Conservation (phyloP, 2,797 vertebrate genomes). For the Nasua narica region DNA sequence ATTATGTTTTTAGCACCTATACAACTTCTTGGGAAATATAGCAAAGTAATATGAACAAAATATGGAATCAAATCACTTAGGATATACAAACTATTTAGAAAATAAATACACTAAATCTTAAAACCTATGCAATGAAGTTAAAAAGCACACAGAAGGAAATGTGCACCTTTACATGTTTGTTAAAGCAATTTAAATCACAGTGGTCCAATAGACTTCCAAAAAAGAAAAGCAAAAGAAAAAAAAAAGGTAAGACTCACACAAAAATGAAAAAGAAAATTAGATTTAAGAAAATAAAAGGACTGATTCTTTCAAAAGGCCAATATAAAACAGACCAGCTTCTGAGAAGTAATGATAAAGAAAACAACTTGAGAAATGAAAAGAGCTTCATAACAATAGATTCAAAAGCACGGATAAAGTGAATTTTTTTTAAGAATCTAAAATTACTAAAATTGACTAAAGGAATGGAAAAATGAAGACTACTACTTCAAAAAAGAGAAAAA, state of each 20-base stretch:
- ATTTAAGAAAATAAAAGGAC: conserved; percentile 3
- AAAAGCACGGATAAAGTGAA: neutral
- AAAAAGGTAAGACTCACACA: neutral
- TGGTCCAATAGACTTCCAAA: neutral
- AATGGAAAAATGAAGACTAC: neutral
- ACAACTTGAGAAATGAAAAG: neutral
- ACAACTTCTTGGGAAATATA: neutral
- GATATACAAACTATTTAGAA: neutral
- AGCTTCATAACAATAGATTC: neutral
- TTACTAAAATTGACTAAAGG: neutral
- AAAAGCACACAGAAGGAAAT: neutral
- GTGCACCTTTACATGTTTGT: neutral
- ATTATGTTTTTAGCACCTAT: neutral
- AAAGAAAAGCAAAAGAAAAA: neutral
- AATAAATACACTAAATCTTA: neutral
- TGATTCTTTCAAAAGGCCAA: neutral
- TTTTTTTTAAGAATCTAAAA: neutral
- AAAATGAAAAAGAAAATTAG: neutral
- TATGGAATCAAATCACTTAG: neutral
- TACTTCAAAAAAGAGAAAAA: neutral
- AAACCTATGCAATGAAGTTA: neutral
- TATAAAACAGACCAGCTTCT: neutral
- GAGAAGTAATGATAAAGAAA: neutral
- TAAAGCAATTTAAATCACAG: neutral
- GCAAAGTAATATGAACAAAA: neutral